Conservation (phyloP, 2,113 vertebrate species). For the Ciconia boyciana region DNA sequence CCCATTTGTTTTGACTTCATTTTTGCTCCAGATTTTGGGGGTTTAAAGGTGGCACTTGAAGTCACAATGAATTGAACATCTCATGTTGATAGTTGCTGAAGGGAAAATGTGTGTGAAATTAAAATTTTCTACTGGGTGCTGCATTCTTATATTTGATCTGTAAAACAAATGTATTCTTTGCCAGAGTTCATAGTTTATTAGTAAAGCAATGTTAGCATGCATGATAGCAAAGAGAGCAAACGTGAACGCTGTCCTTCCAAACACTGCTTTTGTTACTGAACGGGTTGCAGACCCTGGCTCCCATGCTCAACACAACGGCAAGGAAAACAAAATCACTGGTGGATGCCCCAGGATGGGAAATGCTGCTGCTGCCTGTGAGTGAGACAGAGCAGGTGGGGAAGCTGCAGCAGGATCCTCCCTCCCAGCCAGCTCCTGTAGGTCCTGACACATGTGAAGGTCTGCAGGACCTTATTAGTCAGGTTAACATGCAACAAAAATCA, state of each 20-base stretch:
- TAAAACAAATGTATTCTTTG: not conserved
- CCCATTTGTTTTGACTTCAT: not conserved
- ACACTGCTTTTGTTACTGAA: not conserved
- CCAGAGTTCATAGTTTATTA: not conserved
- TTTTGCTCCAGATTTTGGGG: not conserved
- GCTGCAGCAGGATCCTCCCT: not conserved
- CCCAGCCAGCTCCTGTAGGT: not conserved
- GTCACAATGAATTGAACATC: not conserved
- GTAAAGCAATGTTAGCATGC: not conserved
- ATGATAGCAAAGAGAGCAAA: not conserved
- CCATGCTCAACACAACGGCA: not conserved
- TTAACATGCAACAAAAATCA: not conserved
- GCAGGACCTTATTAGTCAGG: not conserved
- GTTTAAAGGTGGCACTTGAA: not conserved
- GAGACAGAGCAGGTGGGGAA: not conserved
- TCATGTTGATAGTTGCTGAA: not conserved
- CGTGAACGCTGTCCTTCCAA: not conserved
- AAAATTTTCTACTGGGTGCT: not conserved
- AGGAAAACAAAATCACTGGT: not conserved
- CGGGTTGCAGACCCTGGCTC: fast-evolving
- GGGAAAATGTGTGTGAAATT: not conserved
- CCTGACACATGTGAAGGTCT: not conserved
- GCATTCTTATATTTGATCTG: not conserved
- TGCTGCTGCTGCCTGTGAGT: not conserved
- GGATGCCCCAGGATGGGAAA: not conserved